Evolutionary conservation across 2,113 vertebrate genomes (phyloP).

Genomic region (Nerophis lumbriciformis): DNA sequence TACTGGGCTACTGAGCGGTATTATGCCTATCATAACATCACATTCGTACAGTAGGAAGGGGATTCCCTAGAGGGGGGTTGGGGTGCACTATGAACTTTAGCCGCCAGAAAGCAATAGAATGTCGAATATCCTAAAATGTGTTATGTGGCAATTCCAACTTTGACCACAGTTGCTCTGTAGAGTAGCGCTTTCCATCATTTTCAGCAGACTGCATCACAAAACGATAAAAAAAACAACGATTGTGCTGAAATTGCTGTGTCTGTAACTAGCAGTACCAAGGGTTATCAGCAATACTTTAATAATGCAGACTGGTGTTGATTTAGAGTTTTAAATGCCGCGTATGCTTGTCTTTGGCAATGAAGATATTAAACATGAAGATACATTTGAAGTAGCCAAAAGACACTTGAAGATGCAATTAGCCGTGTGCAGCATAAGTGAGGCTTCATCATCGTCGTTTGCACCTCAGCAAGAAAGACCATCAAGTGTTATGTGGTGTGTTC

Average conservation of each 20-base stretch:
- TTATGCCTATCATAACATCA: neutral
- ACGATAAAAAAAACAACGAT: no score
- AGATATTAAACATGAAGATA: no score
- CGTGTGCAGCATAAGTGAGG: neutral
- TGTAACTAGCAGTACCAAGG: neutral
- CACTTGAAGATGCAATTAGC: conserved; percentile 2
- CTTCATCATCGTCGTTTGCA: conserved; percentile 20
- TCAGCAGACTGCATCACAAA: no score
- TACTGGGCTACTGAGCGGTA: neutral
- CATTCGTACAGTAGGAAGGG: neutral
- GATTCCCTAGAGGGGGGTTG: neutral
- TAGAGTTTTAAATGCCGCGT: neutral
- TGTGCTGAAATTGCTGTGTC: no score
- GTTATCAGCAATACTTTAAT: neutral
- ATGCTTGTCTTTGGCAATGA: neutral
- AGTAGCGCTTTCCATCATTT: no score
- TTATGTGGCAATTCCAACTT: no score
- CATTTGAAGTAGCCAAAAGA: neutral
- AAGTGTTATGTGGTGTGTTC: neutral
- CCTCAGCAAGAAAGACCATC: conserved; percentile 19
- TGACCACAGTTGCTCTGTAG: no score
- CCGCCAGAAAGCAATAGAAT: no score
- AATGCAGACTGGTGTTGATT: neutral
- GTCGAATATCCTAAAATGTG: no score
- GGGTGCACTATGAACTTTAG: no score